phyloP scores from a whole-genome alignment of 2,797 vertebrate genomes.

The Hemibagrus guttatus region DNA sequence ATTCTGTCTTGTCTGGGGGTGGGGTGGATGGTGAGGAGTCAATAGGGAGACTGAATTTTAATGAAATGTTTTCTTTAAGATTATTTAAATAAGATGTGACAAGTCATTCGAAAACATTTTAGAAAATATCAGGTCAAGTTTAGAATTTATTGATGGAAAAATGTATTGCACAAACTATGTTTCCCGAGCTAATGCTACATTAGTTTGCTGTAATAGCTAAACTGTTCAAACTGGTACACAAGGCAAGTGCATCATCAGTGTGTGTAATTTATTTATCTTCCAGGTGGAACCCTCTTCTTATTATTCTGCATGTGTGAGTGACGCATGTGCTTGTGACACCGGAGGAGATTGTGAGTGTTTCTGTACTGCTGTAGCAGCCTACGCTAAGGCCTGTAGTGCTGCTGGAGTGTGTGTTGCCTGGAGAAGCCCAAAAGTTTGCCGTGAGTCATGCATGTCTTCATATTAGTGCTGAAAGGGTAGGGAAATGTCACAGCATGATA shows the following conservation, averaged over 20 bases:
- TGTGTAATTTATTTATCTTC: slow-evolving; percentile 25
- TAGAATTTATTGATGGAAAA: not conserved
- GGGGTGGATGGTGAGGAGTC: not conserved
- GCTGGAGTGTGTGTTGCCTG: slow-evolving; percentile 81
- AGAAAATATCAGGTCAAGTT: not conserved
- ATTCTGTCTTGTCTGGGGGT: not conserved
- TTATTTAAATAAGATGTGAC: not conserved
- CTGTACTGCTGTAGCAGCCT: slow-evolving; percentile 90
- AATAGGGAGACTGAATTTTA: not conserved
- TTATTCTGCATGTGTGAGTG: slow-evolving; percentile 87
- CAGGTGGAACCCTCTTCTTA: slow-evolving; percentile 87
- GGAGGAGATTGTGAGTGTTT: slow-evolving; percentile 91
- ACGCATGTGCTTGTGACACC: slow-evolving; percentile 86
- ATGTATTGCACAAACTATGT: not conserved
- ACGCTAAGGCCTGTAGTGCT: slow-evolving; percentile 85
- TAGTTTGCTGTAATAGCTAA: not conserved
- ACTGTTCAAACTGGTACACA: too few species aligned
- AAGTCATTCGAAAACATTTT: too few species aligned
- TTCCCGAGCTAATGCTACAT: not conserved
- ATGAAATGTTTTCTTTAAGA: not conserved
- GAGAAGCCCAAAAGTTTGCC: slow-evolving; percentile 88
- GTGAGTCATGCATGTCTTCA: slow-evolving; percentile 73
- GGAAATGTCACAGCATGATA: too few species aligned
- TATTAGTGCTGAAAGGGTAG: not conserved
- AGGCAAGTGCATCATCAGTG: not conserved